These are phyloP conservation scores for Sylvia atricapilla DNA, from an alignment of 2,113 vertebrate species.

Conservation along the genomic window DNA sequence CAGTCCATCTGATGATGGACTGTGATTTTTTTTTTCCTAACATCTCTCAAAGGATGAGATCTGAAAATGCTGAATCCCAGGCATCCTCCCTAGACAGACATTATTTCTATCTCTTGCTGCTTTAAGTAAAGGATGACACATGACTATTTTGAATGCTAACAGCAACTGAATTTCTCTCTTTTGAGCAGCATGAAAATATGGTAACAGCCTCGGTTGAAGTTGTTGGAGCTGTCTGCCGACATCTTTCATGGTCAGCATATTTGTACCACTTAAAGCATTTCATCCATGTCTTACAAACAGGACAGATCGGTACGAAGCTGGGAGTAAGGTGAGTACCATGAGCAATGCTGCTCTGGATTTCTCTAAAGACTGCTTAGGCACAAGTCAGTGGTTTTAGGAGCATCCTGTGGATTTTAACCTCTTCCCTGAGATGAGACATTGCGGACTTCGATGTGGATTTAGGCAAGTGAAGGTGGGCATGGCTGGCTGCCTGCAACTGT, in stretches of 20 bases:
- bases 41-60: not conserved
- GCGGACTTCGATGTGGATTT: not conserved
- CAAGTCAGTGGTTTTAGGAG: not conserved
- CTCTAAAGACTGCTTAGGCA: not conserved
- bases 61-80: not conserved
- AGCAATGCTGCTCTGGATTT: not conserved
- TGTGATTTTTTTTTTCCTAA: not conserved
- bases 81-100: not conserved
- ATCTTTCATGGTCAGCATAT: constrained; percentile 92
- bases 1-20: not conserved
- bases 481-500: not conserved
- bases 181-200: constrained; percentile 87
- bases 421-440: not conserved
- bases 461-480: not conserved
- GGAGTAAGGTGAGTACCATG: constrained; percentile 87
- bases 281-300: constrained; percentile 86
- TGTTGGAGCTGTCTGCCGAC: constrained; percentile 87
- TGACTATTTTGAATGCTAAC: not conserved
- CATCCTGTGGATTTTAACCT: not conserved
- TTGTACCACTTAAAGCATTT: constrained; percentile 91
- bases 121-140: constrained; percentile 43
- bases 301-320: constrained; percentile 85
- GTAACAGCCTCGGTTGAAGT: constrained; percentile 86
- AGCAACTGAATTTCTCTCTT: constrained; percentile 11
- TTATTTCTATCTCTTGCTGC: not conserved